Conservation (phyloP, 2,113 vertebrate species). For the Sinocyclocheilus anshuiensis region DNA sequence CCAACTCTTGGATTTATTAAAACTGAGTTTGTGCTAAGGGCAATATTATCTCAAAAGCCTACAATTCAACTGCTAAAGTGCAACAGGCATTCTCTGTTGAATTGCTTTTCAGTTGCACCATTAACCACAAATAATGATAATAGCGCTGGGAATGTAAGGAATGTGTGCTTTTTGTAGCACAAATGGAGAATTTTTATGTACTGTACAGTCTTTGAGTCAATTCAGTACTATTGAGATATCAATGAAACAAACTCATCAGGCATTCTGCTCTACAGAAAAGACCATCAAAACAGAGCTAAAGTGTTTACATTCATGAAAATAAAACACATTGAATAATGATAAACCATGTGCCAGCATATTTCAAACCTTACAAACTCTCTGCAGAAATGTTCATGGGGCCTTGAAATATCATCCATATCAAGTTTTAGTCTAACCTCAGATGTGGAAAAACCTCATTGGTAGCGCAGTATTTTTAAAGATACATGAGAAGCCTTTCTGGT, state of each 20-base stretch:
- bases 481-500: not conserved
- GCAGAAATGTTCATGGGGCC: not conserved
- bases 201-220: not conserved
- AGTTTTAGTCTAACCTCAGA: not conserved
- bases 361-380: not conserved
- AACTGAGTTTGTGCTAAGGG: not conserved
- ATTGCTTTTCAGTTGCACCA: not conserved
- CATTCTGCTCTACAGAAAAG: not conserved
- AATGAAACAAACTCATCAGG: not conserved
- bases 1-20: not conserved
- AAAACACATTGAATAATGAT: not conserved
- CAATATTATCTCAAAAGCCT: not conserved
- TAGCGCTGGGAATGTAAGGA: not conserved
- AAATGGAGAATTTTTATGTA: not conserved
- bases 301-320: not conserved
- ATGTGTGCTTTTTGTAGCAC: not conserved
- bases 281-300: no score
- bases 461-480: not conserved
- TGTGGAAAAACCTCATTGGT: not conserved
- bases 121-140: not conserved
- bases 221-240: not conserved
- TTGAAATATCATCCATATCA: not conserved
- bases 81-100: not conserved
- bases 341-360: not conserved
- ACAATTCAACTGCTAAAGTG: not conserved